Percentiles rank a stretch among this genome's conserved stretches.
Evolutionary conservation across 2,797 vertebrate species (phyloP).

Genomic region (Pseudochirops corinnae): DNA sequence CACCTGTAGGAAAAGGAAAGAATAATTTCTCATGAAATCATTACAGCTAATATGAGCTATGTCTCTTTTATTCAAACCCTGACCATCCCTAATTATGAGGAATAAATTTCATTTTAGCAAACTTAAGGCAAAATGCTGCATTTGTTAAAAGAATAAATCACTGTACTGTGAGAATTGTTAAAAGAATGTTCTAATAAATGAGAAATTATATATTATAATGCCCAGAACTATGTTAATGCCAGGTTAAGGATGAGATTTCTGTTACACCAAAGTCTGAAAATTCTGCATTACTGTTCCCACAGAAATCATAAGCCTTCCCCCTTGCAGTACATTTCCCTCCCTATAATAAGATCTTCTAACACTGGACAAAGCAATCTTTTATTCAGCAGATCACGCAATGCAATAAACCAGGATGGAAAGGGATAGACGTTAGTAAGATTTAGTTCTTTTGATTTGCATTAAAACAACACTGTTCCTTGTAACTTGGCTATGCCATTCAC

Average conservation of each 20-base stretch:
- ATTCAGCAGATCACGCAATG: slow-evolving; percentile 43
- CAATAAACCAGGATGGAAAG: slow-evolving; percentile 55
- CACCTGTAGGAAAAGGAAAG: slow-evolving; percentile 32
- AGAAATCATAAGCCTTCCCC: slow-evolving; percentile 40
- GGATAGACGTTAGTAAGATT: slow-evolving; percentile 32
- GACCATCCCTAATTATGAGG: slow-evolving; percentile 26
- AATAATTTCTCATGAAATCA: slow-evolving; percentile 42
- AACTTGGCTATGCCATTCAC: slow-evolving; percentile 31
- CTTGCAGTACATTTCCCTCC: neutral
- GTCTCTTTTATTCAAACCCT: slow-evolving; percentile 44
- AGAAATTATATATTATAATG: slow-evolving; percentile 49
- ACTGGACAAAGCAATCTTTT: slow-evolving; percentile 55
- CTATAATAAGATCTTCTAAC: slow-evolving; percentile 59
- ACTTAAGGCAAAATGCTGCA: slow-evolving; percentile 19
- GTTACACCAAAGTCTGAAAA: slow-evolving; percentile 48
- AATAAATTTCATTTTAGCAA: slow-evolving; percentile 34
- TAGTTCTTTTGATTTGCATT: slow-evolving; percentile 44
- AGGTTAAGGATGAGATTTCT: slow-evolving; percentile 53
- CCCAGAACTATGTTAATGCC: slow-evolving; percentile 26
- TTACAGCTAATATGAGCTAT: neutral
- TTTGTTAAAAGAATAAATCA: slow-evolving; percentile 49
- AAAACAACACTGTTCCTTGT: slow-evolving; percentile 50
- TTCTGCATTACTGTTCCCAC: slow-evolving; percentile 49
- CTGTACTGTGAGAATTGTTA: slow-evolving; percentile 6
- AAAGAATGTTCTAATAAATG: slow-evolving; percentile 39